These are phyloP conservation scores for Stomatorhinus walkeri DNA, from an alignment of 2,797 vertebrate genomes.

Conservation along the genomic window DNA sequence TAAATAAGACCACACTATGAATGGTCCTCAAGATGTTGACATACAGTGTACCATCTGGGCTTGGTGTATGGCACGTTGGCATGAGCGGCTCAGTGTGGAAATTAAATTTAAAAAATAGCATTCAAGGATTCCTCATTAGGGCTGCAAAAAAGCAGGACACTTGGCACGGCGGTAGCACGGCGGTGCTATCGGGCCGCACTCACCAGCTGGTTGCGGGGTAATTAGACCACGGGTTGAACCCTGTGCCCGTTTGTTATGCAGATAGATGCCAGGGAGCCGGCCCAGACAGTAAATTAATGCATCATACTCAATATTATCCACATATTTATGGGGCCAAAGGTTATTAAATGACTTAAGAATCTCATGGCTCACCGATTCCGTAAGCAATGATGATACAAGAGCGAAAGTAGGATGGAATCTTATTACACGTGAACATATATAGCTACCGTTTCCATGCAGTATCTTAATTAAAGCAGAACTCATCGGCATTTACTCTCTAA, in stretches of 20 bases:
- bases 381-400: neutral
- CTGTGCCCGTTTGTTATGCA: constrained; percentile 39
- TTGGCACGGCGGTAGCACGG: constrained; percentile 29
- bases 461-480: constrained; percentile 23
- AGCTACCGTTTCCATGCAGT: constrained; percentile 22
- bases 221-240: constrained; percentile 48
- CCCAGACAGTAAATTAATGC: constrained; percentile 39
- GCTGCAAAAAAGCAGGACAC: constrained; percentile 23
- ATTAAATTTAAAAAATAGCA: constrained; percentile 29
- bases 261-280: constrained; percentile 45
- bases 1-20: constrained; percentile 41
- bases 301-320: constrained; percentile 32
- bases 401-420: neutral
- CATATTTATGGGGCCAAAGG: constrained; percentile 31
- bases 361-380: constrained; percentile 21
- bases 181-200: constrained; percentile 25
- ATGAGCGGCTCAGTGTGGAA: constrained; percentile 30
- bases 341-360: constrained; percentile 28
- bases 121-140: constrained; percentile 37
- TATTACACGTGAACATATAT: constrained; percentile 17
- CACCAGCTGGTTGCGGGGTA: constrained; percentile 48
- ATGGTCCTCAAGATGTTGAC: constrained; percentile 43
- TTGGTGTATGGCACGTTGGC: constrained; percentile 33
- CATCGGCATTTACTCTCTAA: neutral
- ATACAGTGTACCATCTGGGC: constrained; percentile 44